Base-by-base conservation (phyloP, 2,797 vertebrate genomes). In the Ctenopoma multispine region DNA sequence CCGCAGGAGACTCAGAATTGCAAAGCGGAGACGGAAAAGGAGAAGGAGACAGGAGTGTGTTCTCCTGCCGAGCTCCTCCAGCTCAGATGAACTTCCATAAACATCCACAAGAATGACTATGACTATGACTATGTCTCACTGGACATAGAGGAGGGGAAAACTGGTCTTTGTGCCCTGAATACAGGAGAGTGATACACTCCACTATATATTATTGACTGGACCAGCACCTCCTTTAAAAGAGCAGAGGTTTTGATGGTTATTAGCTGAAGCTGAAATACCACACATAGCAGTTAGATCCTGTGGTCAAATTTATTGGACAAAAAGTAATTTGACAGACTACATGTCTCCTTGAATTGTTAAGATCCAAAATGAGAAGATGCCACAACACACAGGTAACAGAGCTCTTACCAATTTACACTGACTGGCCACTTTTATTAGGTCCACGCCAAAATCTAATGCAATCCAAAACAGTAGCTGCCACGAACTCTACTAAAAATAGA, bases 21-120 rank as follows among this genome's bases (percentile, higher is more conserved):
- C 86, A 6, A 93, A 92, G 60, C 84, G 86, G 60, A 90, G 92
- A 77, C 87, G 89, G 40, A 94, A 92, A 66, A 93, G 92, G 31
- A 31, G 89, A 71, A 75, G 93, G 29, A 90, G 91, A 47, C 86
- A 88, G 62, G 94, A 94, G 61, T 91, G 82, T 18, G 84, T 85
- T 49, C 89, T 95, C 15, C 80, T 95, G 48, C 90, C 89, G 1
- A 90, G 86, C 81, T 94, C 90, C 23, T 90, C 92, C 56, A 90
- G 89, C 67, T 92, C 92, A 20, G 91, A 92, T 10, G 91, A 91
- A 29, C 34, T 55, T n/a, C 70, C 36, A 0, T 91, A 87, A 60
- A 60, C 18, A 2, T n/a, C 50, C 41, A 7, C 9, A 12, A 36
- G 36, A 31, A n/a, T 23, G 40, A 41, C n/a, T n/a, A n/a, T n/a